A percentile compares a stretch with the other conserved stretches of the same genome.
These are phyloP conservation scores for Galaxea fascicularis DNA, from an alignment of 92 coral and sea anemone species.

Conservation along the genomic window DNA sequence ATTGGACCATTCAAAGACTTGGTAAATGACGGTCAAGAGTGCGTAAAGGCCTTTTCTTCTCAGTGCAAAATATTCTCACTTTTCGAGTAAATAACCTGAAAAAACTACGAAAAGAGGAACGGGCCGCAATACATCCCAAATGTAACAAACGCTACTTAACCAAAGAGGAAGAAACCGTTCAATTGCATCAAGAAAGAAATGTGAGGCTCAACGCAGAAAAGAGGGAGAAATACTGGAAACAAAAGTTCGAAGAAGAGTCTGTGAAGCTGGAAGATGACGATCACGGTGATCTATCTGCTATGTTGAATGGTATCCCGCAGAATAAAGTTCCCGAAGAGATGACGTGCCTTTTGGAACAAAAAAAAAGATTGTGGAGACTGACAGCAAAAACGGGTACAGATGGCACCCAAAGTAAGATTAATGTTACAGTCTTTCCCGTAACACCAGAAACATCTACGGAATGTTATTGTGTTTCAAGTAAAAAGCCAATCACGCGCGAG, in stretches of 20 bases:
- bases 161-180: not conserved
- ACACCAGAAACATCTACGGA: too few relatives aligned
- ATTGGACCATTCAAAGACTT: not conserved
- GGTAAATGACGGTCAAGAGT: not conserved
- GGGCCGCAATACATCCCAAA: not conserved
- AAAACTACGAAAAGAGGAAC: not conserved
- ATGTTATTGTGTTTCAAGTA: too few relatives aligned
- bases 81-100: not conserved
- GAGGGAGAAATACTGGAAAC: slow-evolving; percentile 26
- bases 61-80: not conserved
- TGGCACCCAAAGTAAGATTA: slow-evolving; percentile 45
- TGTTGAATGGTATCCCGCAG: not conserved
- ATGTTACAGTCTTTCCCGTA: too few relatives aligned
- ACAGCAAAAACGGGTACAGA: not conserved
- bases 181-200: not conserved
- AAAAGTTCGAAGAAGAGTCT: not conserved
- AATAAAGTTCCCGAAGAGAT: slow-evolving; percentile 16
- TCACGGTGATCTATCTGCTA: slow-evolving; percentile 9
- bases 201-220: slow-evolving; percentile 15
- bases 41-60: not conserved
- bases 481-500: too few relatives aligned
- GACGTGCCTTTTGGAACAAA: slow-evolving; percentile 36
- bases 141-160: slow-evolving; percentile 1
- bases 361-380: not conserved
- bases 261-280: slow-evolving; percentile 26